Evolutionary conservation across 2,888 invertebrate genomes (phyloP).

Genomic region (Aporophyla nigra): DNA sequence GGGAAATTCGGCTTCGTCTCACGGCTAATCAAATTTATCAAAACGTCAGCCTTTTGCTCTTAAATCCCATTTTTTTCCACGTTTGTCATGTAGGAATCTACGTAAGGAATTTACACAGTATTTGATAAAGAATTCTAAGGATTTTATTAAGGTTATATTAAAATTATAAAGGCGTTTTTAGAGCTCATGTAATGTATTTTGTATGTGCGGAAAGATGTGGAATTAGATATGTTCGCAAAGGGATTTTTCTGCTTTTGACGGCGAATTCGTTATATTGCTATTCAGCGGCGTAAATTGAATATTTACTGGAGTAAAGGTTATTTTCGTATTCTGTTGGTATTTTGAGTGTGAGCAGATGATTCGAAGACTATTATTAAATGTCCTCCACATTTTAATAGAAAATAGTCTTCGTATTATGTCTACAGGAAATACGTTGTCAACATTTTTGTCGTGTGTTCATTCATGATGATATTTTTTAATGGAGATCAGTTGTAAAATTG

Average conservation of each 20-base stretch:
- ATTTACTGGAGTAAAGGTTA: conserved; percentile 12
- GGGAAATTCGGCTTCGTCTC: conserved; percentile 34
- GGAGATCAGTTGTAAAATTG: no score
- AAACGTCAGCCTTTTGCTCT: conserved; percentile 34
- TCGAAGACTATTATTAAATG: conserved; percentile 16
- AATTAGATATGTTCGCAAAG: conserved; percentile 37
- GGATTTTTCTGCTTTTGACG: conserved; percentile 46
- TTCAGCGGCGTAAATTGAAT: conserved; percentile 27
- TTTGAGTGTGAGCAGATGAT: background rate
- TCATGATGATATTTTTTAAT: conserved; percentile 4
- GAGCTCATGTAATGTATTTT: conserved; percentile 37
- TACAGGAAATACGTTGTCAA: background rate
- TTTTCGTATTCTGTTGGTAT: background rate
- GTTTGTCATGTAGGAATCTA: conserved; percentile 40
- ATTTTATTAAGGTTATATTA: conserved; percentile 49
- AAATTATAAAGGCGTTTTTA: conserved; percentile 34
- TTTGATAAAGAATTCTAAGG: conserved; percentile 29
- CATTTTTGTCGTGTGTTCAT: background rate
- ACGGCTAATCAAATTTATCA: conserved; percentile 66
- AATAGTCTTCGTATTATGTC: background rate
- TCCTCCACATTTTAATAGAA: conserved; percentile 13
- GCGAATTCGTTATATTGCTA: conserved; percentile 27
- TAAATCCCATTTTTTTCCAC: conserved; percentile 45
- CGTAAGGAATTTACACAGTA: conserved; percentile 32
- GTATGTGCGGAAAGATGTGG: conserved; percentile 21